phyloP scores from a whole-genome alignment of 2,888 invertebrate genomes.

The Griposia aprilina region DNA sequence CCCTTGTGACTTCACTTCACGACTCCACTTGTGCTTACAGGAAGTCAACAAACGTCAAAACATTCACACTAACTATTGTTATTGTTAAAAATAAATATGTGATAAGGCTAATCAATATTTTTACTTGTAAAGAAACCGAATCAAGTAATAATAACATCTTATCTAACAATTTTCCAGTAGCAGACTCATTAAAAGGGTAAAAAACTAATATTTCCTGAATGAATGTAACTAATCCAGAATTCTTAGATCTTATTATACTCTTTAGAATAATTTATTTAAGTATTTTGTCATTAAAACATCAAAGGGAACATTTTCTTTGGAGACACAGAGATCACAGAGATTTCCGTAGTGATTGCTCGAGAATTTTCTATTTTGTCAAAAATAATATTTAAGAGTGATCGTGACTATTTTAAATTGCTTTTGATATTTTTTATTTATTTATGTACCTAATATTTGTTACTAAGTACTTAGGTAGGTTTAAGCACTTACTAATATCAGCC shows the following conservation, averaged over 20 bases:
- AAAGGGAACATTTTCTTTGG: slow-evolving; percentile 56
- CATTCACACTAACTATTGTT: background rate
- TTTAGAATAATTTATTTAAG: slow-evolving; percentile 52
- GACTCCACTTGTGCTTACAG: background rate
- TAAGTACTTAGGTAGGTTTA: background rate
- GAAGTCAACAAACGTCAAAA: background rate
- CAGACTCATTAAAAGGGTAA: background rate
- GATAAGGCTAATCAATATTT: background rate
- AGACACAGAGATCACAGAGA: slow-evolving; percentile 52
- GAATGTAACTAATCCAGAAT: slow-evolving; percentile 21
- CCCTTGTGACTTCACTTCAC: background rate
- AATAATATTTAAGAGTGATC: background rate
- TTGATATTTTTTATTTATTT: slow-evolving; percentile 3
- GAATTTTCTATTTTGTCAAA: slow-evolving; percentile 14
- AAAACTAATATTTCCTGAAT: slow-evolving; percentile 18
- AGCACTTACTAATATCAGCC: slow-evolving; percentile 44
- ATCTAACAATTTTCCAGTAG: background rate
- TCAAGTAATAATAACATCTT: background rate
- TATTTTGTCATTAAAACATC: slow-evolving; percentile 58
- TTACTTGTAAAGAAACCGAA: background rate
- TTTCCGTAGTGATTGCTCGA: slow-evolving; percentile 19
- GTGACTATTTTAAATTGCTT: slow-evolving; percentile 4
- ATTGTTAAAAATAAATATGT: background rate
- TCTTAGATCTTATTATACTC: slow-evolving; percentile 46
- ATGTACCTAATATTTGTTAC: background rate